Percentiles rank a stretch among this genome's conserved stretches.
phyloP scores from a whole-genome alignment of 2,888 invertebrate genomes.

The Polyploca ridens region DNA sequence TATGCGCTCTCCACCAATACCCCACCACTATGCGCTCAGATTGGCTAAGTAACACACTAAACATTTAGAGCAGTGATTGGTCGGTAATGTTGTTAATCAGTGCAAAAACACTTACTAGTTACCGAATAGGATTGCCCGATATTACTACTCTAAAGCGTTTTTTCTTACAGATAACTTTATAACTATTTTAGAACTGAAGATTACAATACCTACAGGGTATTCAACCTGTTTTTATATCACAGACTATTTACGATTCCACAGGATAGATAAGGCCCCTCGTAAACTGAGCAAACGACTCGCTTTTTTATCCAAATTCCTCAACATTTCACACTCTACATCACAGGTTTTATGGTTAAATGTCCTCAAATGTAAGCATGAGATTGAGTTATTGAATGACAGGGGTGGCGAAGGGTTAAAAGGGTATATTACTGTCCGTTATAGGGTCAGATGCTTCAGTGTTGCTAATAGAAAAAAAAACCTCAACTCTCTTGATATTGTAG shows the following conservation, averaged over 20 bases:
- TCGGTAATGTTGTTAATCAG: too few species aligned
- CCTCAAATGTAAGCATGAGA: not conserved
- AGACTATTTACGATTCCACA: not conserved
- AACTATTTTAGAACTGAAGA: too few species aligned
- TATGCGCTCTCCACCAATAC: too few species aligned
- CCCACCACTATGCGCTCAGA: too few species aligned
- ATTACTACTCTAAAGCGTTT: too few species aligned
- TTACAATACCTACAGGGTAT: not conserved
- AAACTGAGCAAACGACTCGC: not conserved
- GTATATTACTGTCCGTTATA: not conserved
- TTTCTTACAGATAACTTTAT: too few species aligned
- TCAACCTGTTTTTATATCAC: not conserved
- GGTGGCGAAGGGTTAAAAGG: not conserved
- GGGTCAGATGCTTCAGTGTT: not conserved
- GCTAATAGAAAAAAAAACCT: not conserved
- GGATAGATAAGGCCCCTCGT: not conserved
- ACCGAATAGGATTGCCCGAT: too few species aligned
- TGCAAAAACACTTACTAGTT: too few species aligned
- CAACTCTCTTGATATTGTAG: not conserved
- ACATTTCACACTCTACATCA: not conserved
- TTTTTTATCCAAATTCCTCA: not conserved
- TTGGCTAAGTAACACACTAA: too few species aligned
- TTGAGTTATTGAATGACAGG: conserved; percentile 1
- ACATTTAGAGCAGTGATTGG: too few species aligned
- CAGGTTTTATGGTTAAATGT: not conserved